phyloP scores from a whole-genome alignment of 2,797 vertebrate species.

The Channallabes apus region DNA sequence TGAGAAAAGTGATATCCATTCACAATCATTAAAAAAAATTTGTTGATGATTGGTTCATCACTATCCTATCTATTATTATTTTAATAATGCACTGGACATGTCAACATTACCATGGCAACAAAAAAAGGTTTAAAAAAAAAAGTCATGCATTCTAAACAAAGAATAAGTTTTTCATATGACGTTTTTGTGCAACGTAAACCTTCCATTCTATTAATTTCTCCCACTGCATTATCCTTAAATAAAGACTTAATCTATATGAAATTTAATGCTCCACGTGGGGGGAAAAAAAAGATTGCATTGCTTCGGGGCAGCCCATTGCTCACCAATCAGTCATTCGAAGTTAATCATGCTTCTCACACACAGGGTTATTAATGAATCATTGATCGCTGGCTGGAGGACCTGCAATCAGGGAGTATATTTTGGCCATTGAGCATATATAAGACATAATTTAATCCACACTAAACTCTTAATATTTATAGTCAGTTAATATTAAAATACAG shows the following conservation, averaged over 20 bases:
- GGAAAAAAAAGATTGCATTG: not conserved
- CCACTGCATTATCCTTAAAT: not conserved
- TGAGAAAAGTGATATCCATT: no score
- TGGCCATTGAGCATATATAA: not conserved
- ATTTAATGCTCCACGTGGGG: not conserved
- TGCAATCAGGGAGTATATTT: slow-evolving; percentile 1
- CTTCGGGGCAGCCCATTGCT: not conserved
- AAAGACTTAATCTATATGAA: not conserved
- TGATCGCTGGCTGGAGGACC: slow-evolving; percentile 13
- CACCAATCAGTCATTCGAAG: slow-evolving; percentile 12
- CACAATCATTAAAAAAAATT: no score
- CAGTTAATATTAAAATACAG: slow-evolving; percentile 38
- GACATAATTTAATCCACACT: slow-evolving; percentile 12
- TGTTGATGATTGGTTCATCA: no score
- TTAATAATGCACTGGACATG: not conserved
- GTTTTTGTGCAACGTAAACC: not conserved
- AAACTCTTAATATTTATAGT: slow-evolving; percentile 47
- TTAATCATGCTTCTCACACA: slow-evolving; percentile 34
- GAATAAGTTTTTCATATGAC: not conserved
- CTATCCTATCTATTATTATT: no score
- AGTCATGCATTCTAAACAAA: not conserved
- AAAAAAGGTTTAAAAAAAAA: not conserved
- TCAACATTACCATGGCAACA: not conserved
- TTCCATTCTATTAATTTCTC: not conserved
- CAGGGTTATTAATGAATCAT: slow-evolving; percentile 36